Conservation (phyloP, 2,113 vertebrate genomes). For the Macaca fascicularis region DNA sequence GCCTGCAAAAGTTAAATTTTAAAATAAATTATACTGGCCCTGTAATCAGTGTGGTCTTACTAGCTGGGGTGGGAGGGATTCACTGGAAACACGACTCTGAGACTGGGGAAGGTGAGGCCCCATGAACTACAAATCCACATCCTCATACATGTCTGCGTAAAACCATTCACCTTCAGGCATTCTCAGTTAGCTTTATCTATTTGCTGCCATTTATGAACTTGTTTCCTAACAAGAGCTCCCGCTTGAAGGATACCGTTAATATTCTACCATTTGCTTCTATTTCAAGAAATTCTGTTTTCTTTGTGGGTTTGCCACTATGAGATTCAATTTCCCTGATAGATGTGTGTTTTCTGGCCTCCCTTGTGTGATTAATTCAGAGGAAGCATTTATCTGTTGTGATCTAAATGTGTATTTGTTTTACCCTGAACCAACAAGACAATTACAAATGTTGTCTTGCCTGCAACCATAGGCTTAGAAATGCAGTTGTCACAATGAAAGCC, state of each 20-base stretch:
- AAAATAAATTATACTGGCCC: background rate
- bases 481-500: slow-evolving; percentile 44
- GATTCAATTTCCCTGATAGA: slow-evolving; percentile 50
- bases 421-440: slow-evolving; percentile 69
- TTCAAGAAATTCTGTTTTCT: background rate
- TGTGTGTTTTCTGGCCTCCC: slow-evolving; percentile 5
- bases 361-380: slow-evolving; percentile 63
- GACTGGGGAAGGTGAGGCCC: no score
- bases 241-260: background rate
- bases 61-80: background rate
- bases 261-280: background rate
- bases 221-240: background rate
- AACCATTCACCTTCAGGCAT: background rate
- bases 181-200: background rate
- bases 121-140: no score
- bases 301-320: background rate
- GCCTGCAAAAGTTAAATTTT: background rate
- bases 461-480: slow-evolving; percentile 37
- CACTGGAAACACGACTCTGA: background rate
- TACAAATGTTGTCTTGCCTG: slow-evolving; percentile 67
- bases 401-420: slow-evolving; percentile 76
- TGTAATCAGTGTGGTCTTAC: background rate
- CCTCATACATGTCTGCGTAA: no score
- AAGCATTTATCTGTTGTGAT: slow-evolving; percentile 66
- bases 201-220: background rate